Conservation (phyloP, 2,113 vertebrate genomes). For the Nannospalax galili region DNA sequence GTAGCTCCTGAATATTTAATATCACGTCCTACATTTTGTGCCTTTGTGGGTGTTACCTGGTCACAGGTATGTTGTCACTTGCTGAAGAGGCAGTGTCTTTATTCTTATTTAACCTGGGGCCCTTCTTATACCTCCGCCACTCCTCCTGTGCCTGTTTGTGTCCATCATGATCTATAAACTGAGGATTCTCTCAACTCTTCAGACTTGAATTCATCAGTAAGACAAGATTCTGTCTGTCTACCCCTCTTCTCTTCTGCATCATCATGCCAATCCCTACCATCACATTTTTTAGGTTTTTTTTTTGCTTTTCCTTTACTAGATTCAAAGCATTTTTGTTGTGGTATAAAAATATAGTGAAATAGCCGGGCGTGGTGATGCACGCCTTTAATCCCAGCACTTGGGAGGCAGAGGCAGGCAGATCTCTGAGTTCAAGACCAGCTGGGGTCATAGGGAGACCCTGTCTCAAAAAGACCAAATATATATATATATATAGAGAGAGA, state of each 20-base stretch:
- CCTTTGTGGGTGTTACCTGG: conserved; percentile 42
- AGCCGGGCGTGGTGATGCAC: too few species aligned
- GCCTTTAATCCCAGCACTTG: too few species aligned
- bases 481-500: too few species aligned
- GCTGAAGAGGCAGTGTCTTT: not conserved
- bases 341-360: not conserved
- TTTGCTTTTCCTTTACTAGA: conserved; percentile 22
- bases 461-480: too few species aligned
- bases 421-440: too few species aligned
- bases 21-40: conserved; percentile 66
- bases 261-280: not conserved
- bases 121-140: not conserved
- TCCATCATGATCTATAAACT: not conserved
- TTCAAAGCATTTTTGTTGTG: not conserved
- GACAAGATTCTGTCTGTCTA: not conserved
- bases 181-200: not conserved
- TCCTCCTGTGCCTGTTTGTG: not conserved
- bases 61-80: conserved; percentile 11
- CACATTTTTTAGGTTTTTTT: not conserved
- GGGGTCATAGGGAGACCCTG: too few species aligned
- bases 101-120: not conserved
- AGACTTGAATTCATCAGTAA: conserved; percentile 13
- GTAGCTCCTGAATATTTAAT: conserved; percentile 74
- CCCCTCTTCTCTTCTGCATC: not conserved
- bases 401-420: too few species aligned